Evolutionary conservation across 2,888 invertebrate species (phyloP).

Genomic region (Neria commutata): DNA sequence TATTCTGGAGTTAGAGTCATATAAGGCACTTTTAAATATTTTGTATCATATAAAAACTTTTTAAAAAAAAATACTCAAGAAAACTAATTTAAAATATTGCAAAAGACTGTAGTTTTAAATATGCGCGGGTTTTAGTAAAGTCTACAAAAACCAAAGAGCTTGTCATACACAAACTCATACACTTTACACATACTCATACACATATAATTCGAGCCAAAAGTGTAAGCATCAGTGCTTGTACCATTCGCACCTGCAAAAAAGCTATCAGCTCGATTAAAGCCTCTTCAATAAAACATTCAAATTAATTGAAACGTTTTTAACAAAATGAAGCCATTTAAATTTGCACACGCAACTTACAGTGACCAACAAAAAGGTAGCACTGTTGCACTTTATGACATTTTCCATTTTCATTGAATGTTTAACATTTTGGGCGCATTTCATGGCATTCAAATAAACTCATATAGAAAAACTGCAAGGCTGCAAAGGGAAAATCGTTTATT

Average conservation of each 20-base stretch:
- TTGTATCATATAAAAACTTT: no score
- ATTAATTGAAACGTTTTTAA: constrained; percentile 52
- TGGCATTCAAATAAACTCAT: constrained; percentile 32
- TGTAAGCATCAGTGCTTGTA: not conserved
- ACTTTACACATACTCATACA: constrained; percentile 21
- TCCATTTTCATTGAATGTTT: constrained; percentile 53
- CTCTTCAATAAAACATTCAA: constrained; percentile 57
- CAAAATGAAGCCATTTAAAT: constrained; percentile 19
- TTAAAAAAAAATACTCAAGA: no score
- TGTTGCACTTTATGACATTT: constrained; percentile 53
- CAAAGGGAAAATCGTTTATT: constrained; percentile 18
- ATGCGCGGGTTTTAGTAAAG: no score
- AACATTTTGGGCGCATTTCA: constrained; percentile 26
- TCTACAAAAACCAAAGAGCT: constrained; percentile 41
- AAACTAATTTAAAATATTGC: not conserved
- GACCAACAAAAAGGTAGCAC: constrained; percentile 17
- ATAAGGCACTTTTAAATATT: no score
- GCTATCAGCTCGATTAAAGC: no score
- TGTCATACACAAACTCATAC: constrained; percentile 20
- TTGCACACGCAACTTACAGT: not conserved
- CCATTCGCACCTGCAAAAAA: constrained; percentile 44
- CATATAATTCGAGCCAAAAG: no score
- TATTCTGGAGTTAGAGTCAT: no score
- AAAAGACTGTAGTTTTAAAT: no score
- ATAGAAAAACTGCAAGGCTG: constrained; percentile 22